These are phyloP conservation scores for Altica lythri DNA, from an alignment of 2,888 invertebrate species.

Conservation along the genomic window DNA sequence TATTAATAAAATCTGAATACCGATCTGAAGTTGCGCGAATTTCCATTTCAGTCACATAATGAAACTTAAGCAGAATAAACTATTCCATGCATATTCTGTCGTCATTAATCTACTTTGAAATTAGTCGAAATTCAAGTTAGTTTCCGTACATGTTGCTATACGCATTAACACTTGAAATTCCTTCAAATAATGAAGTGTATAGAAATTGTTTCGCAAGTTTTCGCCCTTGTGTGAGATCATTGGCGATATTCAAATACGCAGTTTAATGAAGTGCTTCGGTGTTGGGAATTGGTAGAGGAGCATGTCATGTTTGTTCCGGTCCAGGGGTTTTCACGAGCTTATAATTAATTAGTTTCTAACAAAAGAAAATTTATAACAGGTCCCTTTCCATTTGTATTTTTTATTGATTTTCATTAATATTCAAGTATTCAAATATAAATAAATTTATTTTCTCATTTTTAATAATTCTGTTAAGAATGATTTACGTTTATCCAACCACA, in stretches of 20 bases:
- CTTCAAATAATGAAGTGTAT: slow-evolving; percentile 21
- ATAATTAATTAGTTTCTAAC: no score
- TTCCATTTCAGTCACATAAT: slow-evolving; percentile 15
- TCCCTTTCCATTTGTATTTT: no score
- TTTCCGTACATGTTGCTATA: slow-evolving; percentile 18
- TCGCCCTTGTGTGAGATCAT: slow-evolving; percentile 23
- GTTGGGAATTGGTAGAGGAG: no score
- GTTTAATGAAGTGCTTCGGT: no score
- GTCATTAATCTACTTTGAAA: slow-evolving; percentile 25
- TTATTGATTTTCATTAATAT: no score
- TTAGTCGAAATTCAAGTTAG: slow-evolving; percentile 22
- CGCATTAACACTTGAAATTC: slow-evolving; percentile 22
- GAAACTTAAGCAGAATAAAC: slow-evolving; percentile 15
- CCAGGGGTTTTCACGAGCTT: no score
- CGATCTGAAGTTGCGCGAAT: slow-evolving; percentile 10
- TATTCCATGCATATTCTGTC: slow-evolving; percentile 27
- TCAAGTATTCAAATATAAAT: no score
- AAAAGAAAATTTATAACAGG: no score
- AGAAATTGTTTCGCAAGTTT: slow-evolving; percentile 27
- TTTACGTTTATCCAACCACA: no score
- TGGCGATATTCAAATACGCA: slow-evolving; percentile 8
- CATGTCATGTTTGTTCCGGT: no score
- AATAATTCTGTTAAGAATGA: no score
- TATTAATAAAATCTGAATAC: slow-evolving; percentile 2
- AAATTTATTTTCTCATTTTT: no score